Evolutionary conservation across 2,113 vertebrate genomes (phyloP), one percentile per base, ranked within the genome.

Genomic region (Corythornis vintsioides): DNA sequence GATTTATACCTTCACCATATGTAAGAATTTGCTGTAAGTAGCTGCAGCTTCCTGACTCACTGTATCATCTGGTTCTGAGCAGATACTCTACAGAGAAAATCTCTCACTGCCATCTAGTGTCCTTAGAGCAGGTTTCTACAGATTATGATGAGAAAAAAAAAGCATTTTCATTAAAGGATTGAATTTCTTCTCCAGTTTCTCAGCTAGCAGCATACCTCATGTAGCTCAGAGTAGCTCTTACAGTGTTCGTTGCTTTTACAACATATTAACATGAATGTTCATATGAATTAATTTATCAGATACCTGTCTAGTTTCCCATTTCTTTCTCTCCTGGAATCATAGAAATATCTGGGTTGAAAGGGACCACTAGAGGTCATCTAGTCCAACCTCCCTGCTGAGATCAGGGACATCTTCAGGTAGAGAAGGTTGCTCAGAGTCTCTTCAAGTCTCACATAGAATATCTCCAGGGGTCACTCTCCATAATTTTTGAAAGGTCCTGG

Each of bases 101-200:
- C 52, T 88, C 26, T 66, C 75, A 93, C 87, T 94, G 91, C 95
- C 95, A 96, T 35, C 96, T 96, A 96, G 91, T 42, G 96, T 84
- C 56, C 53, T 50, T 45, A 63, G 33, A 43, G 15, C 4, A 56
- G 13, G 28, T 77, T 87, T 85, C 64, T 71, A 48, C 18, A 71
- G n/a, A 28, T 17, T 5, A 55, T 24, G 3, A 6, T 31, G 31
- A 35, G 15, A 19, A 11, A 79, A 78, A 50, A 75, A 83, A 33
- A 4, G 0, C 0, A 0, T 50, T 69, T 72, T 63, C 8, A 5
- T 28, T 6, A 1, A 33, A 77, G 35, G 9, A 64, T 28, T 56
- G 6, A 83, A 80, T 80, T 60, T 3, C 7, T 85, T 63, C 38
- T 73, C 15, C 53, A 66, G 7, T 86, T 80, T 60, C 47, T 81